Conservation (phyloP, 2,113 vertebrate genomes). For the Phrynosoma platyrhinos region DNA sequence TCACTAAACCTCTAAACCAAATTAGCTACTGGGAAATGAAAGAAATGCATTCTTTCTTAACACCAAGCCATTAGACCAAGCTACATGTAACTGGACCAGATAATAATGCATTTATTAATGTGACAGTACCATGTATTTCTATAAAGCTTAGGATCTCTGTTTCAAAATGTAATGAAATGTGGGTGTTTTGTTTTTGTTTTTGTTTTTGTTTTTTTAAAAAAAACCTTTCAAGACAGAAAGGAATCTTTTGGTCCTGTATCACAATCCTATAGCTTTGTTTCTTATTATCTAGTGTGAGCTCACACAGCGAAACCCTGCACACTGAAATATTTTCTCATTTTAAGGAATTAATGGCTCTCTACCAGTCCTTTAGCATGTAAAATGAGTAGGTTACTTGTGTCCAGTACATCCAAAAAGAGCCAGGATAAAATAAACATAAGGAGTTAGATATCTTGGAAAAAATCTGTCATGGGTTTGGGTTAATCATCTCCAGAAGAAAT, state of each 20-base stretch:
- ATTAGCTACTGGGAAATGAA: conserved; percentile 18
- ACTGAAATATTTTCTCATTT: conserved; percentile 85
- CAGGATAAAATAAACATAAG: conserved; percentile 99
- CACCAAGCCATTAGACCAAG: conserved; percentile 56
- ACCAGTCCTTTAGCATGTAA: conserved; percentile 93
- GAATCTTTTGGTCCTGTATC: conserved; percentile 71
- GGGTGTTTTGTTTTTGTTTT: no score
- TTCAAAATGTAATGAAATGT: conserved; percentile 72
- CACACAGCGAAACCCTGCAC: conserved; percentile 77
- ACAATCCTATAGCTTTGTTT: conserved; percentile 73
- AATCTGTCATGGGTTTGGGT: conserved; percentile 99
- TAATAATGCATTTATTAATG: conserved; percentile 62
- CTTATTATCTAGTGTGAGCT: conserved; percentile 79
- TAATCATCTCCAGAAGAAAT: conserved; percentile 99
- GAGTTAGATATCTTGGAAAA: conserved; percentile 99
- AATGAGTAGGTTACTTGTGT: conserved; percentile 99
- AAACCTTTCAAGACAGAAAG: conserved; percentile 53
- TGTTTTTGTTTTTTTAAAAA: conserved; percentile 49
- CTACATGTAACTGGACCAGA: conserved; percentile 65
- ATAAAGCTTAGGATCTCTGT: conserved; percentile 65
- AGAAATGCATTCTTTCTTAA: background rate
- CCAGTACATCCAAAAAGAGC: conserved; percentile 99
- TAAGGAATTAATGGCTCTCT: conserved; percentile 87
- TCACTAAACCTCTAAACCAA: conserved; percentile 37
- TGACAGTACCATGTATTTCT: conserved; percentile 66